phyloP scores from a whole-genome alignment of 2,888 invertebrate genomes.

The Sarcophaga caerulescens region DNA sequence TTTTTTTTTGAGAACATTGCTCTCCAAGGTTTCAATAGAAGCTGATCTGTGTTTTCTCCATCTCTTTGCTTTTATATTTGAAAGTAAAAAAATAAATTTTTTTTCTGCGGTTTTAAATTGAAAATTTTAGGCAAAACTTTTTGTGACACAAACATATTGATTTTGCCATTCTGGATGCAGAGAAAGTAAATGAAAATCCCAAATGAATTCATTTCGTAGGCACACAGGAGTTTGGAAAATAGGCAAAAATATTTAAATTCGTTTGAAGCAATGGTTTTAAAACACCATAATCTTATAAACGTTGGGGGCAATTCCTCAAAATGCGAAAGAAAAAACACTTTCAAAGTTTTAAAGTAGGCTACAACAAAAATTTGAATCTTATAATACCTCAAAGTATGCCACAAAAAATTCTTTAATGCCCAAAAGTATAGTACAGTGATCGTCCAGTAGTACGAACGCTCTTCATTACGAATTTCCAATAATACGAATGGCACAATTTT shows the following conservation, averaged over 20 bases:
- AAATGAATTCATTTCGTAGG: background rate
- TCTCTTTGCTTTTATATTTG: background rate
- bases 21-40: conserved; percentile 33
- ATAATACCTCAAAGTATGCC: too few species aligned
- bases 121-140: conserved; percentile 33
- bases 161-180: background rate
- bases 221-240: too few species aligned
- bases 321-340: background rate
- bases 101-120: conserved; percentile 42
- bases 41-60: conserved; percentile 16
- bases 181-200: background rate
- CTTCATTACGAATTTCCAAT: too few species aligned
- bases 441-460: too few species aligned
- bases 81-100: conserved; percentile 30
- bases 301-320: background rate
- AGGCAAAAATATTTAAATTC: background rate
- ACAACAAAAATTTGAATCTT: background rate
- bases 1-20: background rate
- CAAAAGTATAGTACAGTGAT: background rate
- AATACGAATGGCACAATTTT: too few species aligned
- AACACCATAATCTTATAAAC: background rate
- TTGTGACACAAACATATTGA: conserved; percentile 43
- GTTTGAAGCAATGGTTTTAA: too few species aligned
- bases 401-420: background rate
- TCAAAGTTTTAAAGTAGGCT: background rate